A percentile compares a stretch with the other conserved stretches of the same genome.
phyloP scores from a whole-genome alignment of 2,113 vertebrate species.

The Peucedramus taeniatus region DNA sequence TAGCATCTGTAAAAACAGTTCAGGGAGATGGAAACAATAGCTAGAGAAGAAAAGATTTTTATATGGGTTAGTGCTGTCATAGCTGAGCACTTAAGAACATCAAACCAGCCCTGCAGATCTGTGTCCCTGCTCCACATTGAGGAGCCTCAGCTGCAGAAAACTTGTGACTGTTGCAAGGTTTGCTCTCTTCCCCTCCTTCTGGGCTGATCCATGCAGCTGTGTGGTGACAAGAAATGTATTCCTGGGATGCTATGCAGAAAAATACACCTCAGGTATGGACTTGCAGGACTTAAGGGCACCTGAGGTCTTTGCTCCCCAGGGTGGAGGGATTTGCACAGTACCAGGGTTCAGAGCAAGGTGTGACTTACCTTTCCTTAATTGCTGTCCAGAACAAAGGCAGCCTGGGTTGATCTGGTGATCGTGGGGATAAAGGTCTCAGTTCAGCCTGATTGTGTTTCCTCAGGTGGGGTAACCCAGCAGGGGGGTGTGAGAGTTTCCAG shows the following conservation, averaged over 20 bases:
- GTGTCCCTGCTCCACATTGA: fast-evolving
- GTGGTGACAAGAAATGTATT: background rate
- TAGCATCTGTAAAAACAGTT: background rate
- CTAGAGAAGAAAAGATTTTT: background rate
- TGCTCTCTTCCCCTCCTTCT: background rate
- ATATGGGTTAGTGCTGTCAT: background rate
- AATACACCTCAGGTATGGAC: background rate
- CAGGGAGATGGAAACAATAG: background rate
- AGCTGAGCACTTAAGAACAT: background rate
- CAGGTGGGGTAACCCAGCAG: background rate
- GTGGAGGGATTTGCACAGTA: background rate
- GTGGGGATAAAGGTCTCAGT: background rate
- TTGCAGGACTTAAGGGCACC: background rate
- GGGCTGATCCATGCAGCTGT: background rate
- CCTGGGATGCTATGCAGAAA: fast-evolving
- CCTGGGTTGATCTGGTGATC: background rate
- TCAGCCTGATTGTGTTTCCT: background rate
- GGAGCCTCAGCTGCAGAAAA: background rate
- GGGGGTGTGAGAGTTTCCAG: background rate
- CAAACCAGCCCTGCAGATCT: background rate
- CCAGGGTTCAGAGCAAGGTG: background rate
- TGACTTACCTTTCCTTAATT: background rate
- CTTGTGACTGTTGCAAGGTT: fast-evolving
- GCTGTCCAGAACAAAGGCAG: background rate
- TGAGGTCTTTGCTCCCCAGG: background rate